Percentiles rank a stretch among this genome's conserved stretches.
These are phyloP conservation scores for Oostethus manadensis DNA, from an alignment of 2,113 vertebrate genomes.

Conservation along the genomic window DNA sequence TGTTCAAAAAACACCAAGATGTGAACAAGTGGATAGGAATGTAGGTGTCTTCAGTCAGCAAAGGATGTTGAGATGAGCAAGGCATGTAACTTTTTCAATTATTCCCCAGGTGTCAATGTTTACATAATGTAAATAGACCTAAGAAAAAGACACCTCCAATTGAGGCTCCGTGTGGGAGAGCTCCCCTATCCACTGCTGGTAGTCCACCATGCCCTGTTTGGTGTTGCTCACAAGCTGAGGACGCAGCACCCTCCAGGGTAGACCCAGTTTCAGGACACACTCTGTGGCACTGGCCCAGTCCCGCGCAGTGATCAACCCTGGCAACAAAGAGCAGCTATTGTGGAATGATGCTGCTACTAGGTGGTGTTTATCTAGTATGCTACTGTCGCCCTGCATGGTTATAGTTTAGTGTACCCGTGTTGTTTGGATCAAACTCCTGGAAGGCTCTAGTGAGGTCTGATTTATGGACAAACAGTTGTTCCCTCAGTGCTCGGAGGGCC, in stretches of 20 bases:
- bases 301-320: conserved; percentile 67
- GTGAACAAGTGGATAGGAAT: not conserved
- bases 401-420: conserved; percentile 56
- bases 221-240: conserved; percentile 70
- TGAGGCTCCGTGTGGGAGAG: conserved; percentile 65
- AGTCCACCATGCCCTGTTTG: conserved; percentile 57
- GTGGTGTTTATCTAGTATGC: not conserved
- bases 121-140: too few species aligned
- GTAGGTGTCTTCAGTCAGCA: not conserved
- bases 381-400: not conserved
- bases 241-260: conserved; percentile 87
- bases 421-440: conserved; percentile 61
- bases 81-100: not conserved
- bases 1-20: not conserved
- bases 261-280: conserved; percentile 73
- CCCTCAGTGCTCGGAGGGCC: conserved; percentile 65
- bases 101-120: not conserved
- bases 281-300: conserved; percentile 83
- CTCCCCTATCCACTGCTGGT: conserved; percentile 66
- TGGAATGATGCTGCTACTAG: conserved; percentile 1
- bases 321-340: too few species aligned
- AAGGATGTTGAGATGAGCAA: not conserved
- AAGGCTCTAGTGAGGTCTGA: conserved; percentile 70
- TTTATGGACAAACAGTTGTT: conserved; percentile 71
- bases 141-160: conserved; percentile 40